Evolutionary conservation across 2,797 vertebrate genomes (phyloP).

Genomic region (Hemitrygon akajei): DNA sequence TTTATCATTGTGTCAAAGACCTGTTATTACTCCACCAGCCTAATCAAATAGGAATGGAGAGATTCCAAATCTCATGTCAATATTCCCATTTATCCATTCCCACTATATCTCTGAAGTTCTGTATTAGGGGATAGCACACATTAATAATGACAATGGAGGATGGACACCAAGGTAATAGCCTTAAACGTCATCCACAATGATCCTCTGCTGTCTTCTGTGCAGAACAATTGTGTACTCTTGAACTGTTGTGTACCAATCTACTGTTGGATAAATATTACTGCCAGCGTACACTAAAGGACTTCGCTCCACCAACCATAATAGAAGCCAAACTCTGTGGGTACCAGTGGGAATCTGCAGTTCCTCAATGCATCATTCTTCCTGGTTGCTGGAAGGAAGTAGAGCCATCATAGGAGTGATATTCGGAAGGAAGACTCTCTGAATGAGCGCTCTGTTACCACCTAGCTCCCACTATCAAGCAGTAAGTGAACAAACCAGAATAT

Average conservation of each 20-base stretch:
- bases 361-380: neutral
- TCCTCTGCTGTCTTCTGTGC: neutral
- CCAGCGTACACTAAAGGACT: neutral
- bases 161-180: no score
- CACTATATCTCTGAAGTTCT: neutral
- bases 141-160: neutral
- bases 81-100: neutral
- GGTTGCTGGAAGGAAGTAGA: neutral
- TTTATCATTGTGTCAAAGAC: neutral
- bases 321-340: neutral
- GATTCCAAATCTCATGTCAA: neutral
- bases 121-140: neutral
- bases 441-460: no score
- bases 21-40: neutral
- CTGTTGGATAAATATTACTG: neutral
- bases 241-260: no score
- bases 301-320: neutral
- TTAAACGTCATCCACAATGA: neutral
- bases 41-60: neutral
- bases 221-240: no score
- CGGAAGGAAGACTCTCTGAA: neutral
- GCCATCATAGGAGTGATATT: neutral
- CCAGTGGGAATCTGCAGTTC: neutral
- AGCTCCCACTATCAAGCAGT: neutral
- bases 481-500: neutral